A percentile compares a stretch with the other conserved stretches of the same genome.
These are phyloP conservation scores for Watsonalla binaria DNA, from an alignment of 2,888 invertebrate species.

Conservation along the genomic window DNA sequence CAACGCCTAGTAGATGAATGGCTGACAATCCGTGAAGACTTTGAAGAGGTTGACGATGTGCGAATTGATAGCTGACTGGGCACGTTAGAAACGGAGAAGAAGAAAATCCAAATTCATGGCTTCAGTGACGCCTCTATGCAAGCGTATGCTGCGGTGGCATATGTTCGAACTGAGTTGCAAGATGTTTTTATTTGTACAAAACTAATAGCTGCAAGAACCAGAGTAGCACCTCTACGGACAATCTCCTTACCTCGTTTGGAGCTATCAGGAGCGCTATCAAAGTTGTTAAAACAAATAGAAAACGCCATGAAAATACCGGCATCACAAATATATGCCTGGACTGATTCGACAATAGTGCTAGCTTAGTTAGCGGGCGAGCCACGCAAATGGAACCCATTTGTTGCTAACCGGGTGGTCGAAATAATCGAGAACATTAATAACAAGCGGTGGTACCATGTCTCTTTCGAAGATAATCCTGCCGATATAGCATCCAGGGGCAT, in stretches of 20 bases:
- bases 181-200: conserved; percentile 8
- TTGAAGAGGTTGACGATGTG: conserved; percentile 3
- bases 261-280: conserved; percentile 19
- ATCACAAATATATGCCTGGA: neutral
- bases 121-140: conserved; percentile 18
- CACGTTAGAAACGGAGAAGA: conserved; percentile 2
- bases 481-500: conserved; percentile 17
- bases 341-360: conserved; percentile 4
- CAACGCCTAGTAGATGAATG: conserved; percentile 13
- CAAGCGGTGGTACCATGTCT: conserved; percentile 17
- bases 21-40: conserved; percentile 4
- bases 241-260: conserved; percentile 22
- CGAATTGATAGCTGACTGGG: conserved; percentile 6
- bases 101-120: conserved; percentile 11
- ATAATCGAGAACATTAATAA: conserved; percentile 6
- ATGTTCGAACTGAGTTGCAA: conserved; percentile 8
- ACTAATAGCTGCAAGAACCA: conserved; percentile 19
- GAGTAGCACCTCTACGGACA: conserved; percentile 23
- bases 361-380: conserved; percentile 8
- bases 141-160: conserved; percentile 21
- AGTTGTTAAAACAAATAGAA: conserved; percentile 13
- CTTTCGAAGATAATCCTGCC: conserved; percentile 17
- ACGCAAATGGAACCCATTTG: conserved; percentile 6
- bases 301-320: conserved; percentile 17
- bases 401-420: conserved; percentile 3